Conservation (phyloP, 2,888 invertebrate genomes). For the Pterostichus niger region DNA sequence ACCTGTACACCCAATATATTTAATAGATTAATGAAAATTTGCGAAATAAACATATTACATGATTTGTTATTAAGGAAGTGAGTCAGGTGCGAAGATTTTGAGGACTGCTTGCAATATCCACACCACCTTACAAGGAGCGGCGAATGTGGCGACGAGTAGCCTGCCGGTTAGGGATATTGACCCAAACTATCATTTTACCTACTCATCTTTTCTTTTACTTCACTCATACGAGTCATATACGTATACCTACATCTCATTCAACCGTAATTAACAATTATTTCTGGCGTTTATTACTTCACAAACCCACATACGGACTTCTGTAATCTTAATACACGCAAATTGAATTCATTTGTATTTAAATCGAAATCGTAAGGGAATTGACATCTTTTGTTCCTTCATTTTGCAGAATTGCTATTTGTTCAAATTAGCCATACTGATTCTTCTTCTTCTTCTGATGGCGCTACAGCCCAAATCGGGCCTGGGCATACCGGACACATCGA, state of each 20-base stretch:
- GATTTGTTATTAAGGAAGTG: neutral
- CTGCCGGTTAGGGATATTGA: constrained; percentile 49
- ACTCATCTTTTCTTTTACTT: constrained; percentile 51
- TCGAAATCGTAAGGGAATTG: neutral
- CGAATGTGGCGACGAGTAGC: constrained; percentile 17
- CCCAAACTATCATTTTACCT: constrained; percentile 48
- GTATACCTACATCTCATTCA: constrained; percentile 53
- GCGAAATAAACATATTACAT: neutral
- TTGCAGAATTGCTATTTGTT: too few species aligned
- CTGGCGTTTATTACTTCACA: constrained; percentile 46
- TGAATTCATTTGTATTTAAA: constrained; percentile 41
- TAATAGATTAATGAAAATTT: too few species aligned
- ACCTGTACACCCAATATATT: too few species aligned
- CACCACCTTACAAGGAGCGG: constrained; percentile 17
- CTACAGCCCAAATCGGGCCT: too few species aligned
- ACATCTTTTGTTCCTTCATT: neutral
- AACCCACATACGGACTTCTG: constrained; percentile 42
- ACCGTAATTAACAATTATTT: constrained; percentile 44
- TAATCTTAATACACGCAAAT: constrained; percentile 19
- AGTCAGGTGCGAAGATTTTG: constrained; percentile 17
- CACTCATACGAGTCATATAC: constrained; percentile 32
- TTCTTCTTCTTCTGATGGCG: too few species aligned
- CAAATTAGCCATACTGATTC: too few species aligned
- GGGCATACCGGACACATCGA: too few species aligned
- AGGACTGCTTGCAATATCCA: neutral